Percentiles rank a stretch among this genome's conserved stretches.
Evolutionary conservation across 2,797 vertebrate genomes (phyloP).

Genomic region (Distichodus sexfasciatus): DNA sequence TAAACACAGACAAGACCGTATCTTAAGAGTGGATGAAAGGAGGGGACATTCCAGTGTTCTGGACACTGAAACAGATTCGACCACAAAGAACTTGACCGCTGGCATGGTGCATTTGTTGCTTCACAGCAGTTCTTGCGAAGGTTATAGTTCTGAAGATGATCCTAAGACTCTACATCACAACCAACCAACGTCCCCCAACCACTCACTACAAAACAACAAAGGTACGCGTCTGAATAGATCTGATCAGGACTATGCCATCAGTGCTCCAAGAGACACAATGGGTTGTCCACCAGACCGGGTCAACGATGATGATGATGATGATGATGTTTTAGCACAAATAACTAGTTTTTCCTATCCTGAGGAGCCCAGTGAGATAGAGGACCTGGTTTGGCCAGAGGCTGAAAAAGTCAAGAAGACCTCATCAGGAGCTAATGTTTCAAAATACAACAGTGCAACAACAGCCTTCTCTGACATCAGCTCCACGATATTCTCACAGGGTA

Average conservation of each 20-base stretch:
- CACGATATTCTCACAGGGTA: slow-evolving; percentile 44
- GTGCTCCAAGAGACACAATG: slow-evolving; percentile 61
- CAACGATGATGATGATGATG: background rate
- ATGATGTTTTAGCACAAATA: background rate
- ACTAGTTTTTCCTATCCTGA: slow-evolving; percentile 50
- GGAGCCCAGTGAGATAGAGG: slow-evolving; percentile 37
- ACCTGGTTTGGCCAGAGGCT: slow-evolving; percentile 29
- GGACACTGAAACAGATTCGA: slow-evolving; percentile 22
- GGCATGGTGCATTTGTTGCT: slow-evolving; percentile 26
- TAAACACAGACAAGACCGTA: slow-evolving; percentile 66
- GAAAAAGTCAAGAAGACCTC: background rate
- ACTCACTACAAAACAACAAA: slow-evolving; percentile 13
- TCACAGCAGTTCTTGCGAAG: slow-evolving; percentile 41
- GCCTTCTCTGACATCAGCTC: slow-evolving; percentile 14
- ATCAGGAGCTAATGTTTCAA: background rate
- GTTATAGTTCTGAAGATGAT: slow-evolving; percentile 35
- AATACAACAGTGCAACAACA: background rate
- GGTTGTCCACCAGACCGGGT: slow-evolving; percentile 25
- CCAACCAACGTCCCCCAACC: slow-evolving; percentile 35
- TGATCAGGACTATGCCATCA: slow-evolving; percentile 62
- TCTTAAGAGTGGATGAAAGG: slow-evolving; percentile 52
- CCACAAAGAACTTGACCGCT: slow-evolving; percentile 1
- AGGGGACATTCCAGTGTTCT: slow-evolving; percentile 37
- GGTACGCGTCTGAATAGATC: slow-evolving; percentile 53
- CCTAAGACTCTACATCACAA: slow-evolving; percentile 42